These are phyloP conservation scores for Galeruca laticollis DNA, from an alignment of 2,888 invertebrate genomes.

Conservation along the genomic window DNA sequence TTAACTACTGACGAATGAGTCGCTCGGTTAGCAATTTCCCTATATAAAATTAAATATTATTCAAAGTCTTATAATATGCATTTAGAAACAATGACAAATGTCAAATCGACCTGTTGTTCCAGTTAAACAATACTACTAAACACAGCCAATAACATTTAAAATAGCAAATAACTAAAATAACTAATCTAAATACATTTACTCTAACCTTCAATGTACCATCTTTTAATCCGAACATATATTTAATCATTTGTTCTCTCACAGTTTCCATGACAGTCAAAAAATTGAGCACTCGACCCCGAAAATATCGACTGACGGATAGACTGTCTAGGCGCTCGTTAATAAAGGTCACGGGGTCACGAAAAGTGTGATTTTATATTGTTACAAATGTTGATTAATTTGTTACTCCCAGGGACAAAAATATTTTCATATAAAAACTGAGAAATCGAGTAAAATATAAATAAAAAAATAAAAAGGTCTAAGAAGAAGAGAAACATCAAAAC, in stretches of 20 bases:
- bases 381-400: neutral
- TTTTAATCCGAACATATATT: slow-evolving; percentile 34
- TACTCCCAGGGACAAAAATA: too few species aligned
- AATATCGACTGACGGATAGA: slow-evolving; percentile 39
- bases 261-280: slow-evolving; percentile 30
- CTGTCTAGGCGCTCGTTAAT: slow-evolving; percentile 29
- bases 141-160: slow-evolving; percentile 3
- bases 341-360: slow-evolving; percentile 38
- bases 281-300: slow-evolving; percentile 37
- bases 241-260: slow-evolving; percentile 22
- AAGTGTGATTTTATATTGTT: neutral
- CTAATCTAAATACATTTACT: slow-evolving; percentile 12
- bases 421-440: too few species aligned
- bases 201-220: neutral
- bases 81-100: neutral
- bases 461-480: too few species aligned
- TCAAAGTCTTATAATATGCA: too few species aligned
- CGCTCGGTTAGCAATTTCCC: too few species aligned
- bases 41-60: too few species aligned
- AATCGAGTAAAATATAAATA: too few species aligned
- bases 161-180: slow-evolving; percentile 10
- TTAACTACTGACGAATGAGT: too few species aligned
- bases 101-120: slow-evolving; percentile 14
- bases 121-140: slow-evolving; percentile 2
- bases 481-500: too few species aligned